Conservation (phyloP, 1,140 invertebrate species). For the Halictus rubicundus region DNA sequence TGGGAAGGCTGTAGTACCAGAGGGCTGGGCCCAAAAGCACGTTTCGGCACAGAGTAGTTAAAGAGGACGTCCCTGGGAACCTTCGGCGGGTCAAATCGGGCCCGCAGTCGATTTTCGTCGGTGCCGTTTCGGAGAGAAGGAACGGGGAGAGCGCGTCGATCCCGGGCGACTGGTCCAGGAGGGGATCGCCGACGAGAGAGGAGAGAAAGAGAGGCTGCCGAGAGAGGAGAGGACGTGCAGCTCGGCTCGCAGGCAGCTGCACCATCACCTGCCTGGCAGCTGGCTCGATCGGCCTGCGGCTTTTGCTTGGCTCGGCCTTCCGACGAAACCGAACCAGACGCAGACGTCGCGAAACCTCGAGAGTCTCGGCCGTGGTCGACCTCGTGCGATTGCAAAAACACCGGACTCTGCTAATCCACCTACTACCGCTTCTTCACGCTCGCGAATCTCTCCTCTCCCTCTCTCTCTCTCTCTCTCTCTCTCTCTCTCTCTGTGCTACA, state of each 20-base stretch:
- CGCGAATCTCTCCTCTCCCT: too few relatives aligned
- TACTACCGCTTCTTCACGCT: too few relatives aligned
- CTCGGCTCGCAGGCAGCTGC: slow-evolving; percentile 35
- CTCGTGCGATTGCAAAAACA: background rate
- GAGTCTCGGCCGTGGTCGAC: background rate
- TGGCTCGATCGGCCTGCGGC: slow-evolving; percentile 27
- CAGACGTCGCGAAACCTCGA: slow-evolving; percentile 13
- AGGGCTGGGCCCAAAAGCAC: too few relatives aligned
- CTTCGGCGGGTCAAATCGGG: background rate
- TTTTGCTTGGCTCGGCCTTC: slow-evolving; percentile 25
- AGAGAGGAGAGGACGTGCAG: slow-evolving; percentile 28
- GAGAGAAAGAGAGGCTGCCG: slow-evolving; percentile 23
- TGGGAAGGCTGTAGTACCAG: too few relatives aligned
- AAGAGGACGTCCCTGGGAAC: background rate
- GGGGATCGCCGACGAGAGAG: slow-evolving; percentile 44
- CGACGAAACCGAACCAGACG: slow-evolving; percentile 19
- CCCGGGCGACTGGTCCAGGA: slow-evolving; percentile 36
- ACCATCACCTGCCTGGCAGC: slow-evolving; percentile 49
- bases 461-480: too few relatives aligned
- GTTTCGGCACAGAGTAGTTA: too few relatives aligned
- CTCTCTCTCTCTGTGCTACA: too few relatives aligned
- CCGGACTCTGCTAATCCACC: background rate
- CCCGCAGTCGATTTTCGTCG: background rate
- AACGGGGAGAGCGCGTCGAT: slow-evolving; percentile 25
- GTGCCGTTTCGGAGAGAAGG: background rate